These are phyloP conservation scores for Amblyornis subalaris DNA, from an alignment of 2,113 vertebrate species.

Conservation along the genomic window DNA sequence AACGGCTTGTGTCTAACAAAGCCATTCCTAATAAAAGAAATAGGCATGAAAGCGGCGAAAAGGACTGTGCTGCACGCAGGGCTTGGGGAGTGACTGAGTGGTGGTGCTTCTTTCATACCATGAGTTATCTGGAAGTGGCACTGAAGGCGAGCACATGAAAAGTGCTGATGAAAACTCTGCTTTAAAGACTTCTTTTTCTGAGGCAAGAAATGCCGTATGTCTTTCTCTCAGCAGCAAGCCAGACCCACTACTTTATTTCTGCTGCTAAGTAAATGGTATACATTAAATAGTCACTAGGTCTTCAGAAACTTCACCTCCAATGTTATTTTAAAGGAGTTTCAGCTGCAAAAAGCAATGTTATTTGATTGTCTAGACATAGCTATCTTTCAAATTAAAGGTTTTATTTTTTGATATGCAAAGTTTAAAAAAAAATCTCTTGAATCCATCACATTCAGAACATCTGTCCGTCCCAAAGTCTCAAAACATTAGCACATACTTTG, in stretches of 20 bases:
- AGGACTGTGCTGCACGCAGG: background rate
- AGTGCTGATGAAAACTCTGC: slow-evolving; percentile 3
- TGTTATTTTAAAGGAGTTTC: slow-evolving; percentile 26
- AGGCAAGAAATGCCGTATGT: background rate
- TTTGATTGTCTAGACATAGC: background rate
- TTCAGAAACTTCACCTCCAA: background rate
- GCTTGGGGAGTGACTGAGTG: background rate
- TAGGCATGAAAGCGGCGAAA: background rate
- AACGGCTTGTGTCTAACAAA: slow-evolving; percentile 21
- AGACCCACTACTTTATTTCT: background rate
- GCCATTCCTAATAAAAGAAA: background rate
- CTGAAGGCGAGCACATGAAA: background rate
- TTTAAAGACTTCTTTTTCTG: slow-evolving; percentile 15
- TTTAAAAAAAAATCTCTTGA: background rate
- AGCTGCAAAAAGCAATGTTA: background rate
- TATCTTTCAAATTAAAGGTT: slow-evolving; percentile 19
- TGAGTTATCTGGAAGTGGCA: background rate
- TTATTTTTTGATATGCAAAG: background rate
- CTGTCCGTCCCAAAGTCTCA: slow-evolving; percentile 26
- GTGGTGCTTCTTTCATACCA: background rate
- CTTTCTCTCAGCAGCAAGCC: slow-evolving; percentile 11
- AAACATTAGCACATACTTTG: slow-evolving; percentile 22
- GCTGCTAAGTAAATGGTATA: background rate
- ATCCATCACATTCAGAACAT: slow-evolving; percentile 18
- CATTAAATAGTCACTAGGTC: background rate